Conservation (phyloP, 2,113 vertebrate genomes). For the Progne subis region DNA sequence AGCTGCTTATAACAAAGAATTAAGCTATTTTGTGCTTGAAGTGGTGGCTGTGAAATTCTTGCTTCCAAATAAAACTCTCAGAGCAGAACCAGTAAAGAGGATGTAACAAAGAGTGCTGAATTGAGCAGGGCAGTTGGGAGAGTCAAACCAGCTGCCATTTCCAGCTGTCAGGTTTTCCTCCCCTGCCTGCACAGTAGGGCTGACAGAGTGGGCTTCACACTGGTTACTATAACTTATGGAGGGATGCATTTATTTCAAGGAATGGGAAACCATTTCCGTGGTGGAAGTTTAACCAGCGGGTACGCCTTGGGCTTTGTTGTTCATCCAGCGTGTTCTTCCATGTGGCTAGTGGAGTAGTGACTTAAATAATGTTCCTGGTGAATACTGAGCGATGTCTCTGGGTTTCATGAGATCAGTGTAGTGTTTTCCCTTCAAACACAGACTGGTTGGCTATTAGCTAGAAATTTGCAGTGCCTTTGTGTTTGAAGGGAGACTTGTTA, state of each 20-base stretch:
- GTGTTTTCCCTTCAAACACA: not conserved
- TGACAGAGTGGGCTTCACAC: not conserved
- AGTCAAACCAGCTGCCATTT: not conserved
- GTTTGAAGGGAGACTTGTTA: not conserved
- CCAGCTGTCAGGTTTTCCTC: not conserved
- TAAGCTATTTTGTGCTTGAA: not conserved
- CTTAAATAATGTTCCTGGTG: not conserved
- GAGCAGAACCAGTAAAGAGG: not conserved
- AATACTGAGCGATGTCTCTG: not conserved
- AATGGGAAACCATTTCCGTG: not conserved
- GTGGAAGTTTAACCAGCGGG: not conserved
- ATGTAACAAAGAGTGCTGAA: not conserved
- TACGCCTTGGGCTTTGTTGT: not conserved
- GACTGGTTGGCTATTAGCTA: not conserved
- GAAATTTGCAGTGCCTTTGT: not conserved
- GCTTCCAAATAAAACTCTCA: not conserved
- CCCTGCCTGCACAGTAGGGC: not conserved
- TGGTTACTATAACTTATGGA: fast-evolving
- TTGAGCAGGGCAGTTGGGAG: fast-evolving
- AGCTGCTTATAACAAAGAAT: not conserved
- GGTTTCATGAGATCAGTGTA: not conserved
- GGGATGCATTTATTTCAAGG: not conserved
- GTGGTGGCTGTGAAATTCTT: not conserved
- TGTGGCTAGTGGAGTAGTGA: not conserved
- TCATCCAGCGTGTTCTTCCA: not conserved